Conservation (phyloP, 2,113 vertebrate genomes). For the Passer domesticus region DNA sequence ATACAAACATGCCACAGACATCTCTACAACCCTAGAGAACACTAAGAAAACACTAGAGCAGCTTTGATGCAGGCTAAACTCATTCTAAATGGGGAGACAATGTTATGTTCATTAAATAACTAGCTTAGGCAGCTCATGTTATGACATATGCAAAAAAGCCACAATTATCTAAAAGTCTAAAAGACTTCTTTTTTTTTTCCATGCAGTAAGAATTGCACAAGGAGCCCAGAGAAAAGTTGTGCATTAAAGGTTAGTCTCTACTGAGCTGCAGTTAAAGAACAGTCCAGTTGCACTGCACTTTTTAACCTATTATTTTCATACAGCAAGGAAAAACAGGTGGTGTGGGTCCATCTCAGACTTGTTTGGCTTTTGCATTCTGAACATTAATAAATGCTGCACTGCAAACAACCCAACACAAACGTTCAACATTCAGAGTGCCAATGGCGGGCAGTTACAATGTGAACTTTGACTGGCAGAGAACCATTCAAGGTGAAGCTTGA, state of each 20-base stretch:
- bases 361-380: constrained; percentile 51
- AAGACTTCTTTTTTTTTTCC: not conserved
- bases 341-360: constrained; percentile 13
- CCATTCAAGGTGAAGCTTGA: constrained; percentile 34
- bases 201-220: constrained; percentile 23
- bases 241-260: constrained; percentile 12
- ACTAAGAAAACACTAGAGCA: constrained; percentile 49
- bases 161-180: not conserved
- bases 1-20: constrained; percentile 58
- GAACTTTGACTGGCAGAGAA: constrained; percentile 62
- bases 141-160: constrained; percentile 35
- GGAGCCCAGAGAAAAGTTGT: not conserved
- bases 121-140: constrained; percentile 25
- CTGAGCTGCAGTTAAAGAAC: constrained; percentile 24
- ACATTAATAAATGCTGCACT: constrained; percentile 25
- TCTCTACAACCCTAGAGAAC: constrained; percentile 55
- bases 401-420: constrained; percentile 59
- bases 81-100: constrained; percentile 23
- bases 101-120: constrained; percentile 20
- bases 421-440: constrained; percentile 45
- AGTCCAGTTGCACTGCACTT: not conserved
- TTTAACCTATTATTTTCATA: constrained; percentile 17
- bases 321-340: constrained; percentile 30
- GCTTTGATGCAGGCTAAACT: constrained; percentile 27
- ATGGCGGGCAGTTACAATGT: constrained; percentile 37